Base-by-base conservation (phyloP, 2,113 vertebrate species). In the Rhinichthys klamathensis region DNA sequence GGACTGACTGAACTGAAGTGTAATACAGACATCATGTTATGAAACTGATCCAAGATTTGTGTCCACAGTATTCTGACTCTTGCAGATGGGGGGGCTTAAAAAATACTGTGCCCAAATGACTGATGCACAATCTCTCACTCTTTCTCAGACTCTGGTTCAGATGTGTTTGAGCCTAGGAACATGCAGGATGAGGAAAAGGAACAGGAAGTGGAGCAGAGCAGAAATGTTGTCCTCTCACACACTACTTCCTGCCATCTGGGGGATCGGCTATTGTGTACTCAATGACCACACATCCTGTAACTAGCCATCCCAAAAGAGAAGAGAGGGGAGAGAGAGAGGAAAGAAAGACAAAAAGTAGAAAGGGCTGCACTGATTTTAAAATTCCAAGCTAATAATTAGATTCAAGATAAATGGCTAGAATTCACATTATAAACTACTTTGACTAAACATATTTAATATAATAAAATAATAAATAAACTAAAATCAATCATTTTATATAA, bases 241-340 rank as follows among this genome's bases (percentile, higher is more conserved):
- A 91, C 92, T 89, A 90, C 95, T 97, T 98, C 96, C 96, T 96
- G 96, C 96, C 96, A 97, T 96, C 96, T 97, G 95, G 94, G 89
- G 93, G 93, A 90, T 93, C 89, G 89, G 92, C 96, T 94, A 97
- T 97, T 97, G 96, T 97, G 94, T 91, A 87, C 87, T 88, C 90
- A 91, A 91, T 80, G 87, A 78, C 79, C 87, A 92, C 91, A 94
- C 93, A 96, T 96, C 96, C 96, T 97, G 96, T 90, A 93, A 3
- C 93, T 92, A 93, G 87, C 86, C 56, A 86, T 84, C 74, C 65
- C 18, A 80, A 30, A 89, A 77, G 76, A 54, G 87, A 49, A 81
- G 77, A 61, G 32, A 79, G 51, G 16, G 32, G n/a, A 85, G 35
- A 25, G 35, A 25, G 12, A 21, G 77, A 58, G 23, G 44, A 86